These are phyloP conservation scores for Drosophila tanythrix DNA, from an alignment of 2,888 invertebrate genomes.

Conservation along the genomic window DNA sequence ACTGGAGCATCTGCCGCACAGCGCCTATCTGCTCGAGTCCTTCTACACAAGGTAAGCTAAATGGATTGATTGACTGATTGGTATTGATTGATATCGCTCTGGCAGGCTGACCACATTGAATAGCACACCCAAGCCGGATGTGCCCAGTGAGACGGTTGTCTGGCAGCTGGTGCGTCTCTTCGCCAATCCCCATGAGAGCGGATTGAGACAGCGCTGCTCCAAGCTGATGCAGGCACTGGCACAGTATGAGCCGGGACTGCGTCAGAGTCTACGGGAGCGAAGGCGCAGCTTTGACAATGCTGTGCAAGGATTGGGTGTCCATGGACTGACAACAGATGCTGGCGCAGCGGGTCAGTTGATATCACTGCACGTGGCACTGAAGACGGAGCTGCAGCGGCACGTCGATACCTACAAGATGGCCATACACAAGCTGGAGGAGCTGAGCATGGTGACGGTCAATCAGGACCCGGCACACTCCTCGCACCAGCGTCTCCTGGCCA, in stretches of 20 bases:
- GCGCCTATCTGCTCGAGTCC: slow-evolving; percentile 93
- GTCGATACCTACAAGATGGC: slow-evolving; percentile 95
- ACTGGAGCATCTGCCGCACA: slow-evolving; percentile 95
- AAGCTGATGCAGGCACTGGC: slow-evolving; percentile 87
- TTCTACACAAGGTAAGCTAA: slow-evolving; percentile 88
- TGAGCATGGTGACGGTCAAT: slow-evolving; percentile 87
- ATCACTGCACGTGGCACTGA: slow-evolving; percentile 92
- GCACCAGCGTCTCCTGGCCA: slow-evolving; percentile 94
- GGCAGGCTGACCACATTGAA: slow-evolving; percentile 84
- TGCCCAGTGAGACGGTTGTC: slow-evolving; percentile 91
- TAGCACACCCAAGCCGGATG: slow-evolving; percentile 87
- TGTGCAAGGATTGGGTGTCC: slow-evolving; percentile 94
- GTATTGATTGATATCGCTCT: background rate
- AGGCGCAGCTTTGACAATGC: slow-evolving; percentile 92
- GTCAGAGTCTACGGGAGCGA: slow-evolving; percentile 88
- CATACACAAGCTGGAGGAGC: slow-evolving; percentile 92
- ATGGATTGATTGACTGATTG: background rate
- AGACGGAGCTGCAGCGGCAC: slow-evolving; percentile 92
- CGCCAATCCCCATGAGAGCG: slow-evolving; percentile 86
- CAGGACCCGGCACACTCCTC: slow-evolving; percentile 93
- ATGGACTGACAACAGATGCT: slow-evolving; percentile 91
- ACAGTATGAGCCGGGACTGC: slow-evolving; percentile 88
- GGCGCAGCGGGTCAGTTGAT: slow-evolving; percentile 87
- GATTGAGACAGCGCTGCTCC: slow-evolving; percentile 87
- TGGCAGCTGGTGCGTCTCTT: slow-evolving; percentile 94